Base-by-base conservation (phyloP, 2,888 invertebrate genomes). In the Heliconius charithonia region DNA sequence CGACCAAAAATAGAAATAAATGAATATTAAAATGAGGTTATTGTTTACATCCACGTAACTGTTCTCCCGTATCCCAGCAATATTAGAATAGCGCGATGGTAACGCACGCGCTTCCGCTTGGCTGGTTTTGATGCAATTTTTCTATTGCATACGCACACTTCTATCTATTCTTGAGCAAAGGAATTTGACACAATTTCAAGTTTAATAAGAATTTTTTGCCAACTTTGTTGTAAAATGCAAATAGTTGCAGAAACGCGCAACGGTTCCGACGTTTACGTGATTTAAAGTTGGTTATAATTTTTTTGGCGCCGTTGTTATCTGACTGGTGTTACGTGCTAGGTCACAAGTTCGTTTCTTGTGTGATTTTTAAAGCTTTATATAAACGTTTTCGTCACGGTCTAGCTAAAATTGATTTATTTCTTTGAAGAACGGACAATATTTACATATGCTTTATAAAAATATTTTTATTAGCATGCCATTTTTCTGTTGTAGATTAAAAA, bases 121-220 rank as follows among this genome's bases (percentile, higher is more conserved):
- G 78, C 75, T 74, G 82, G 37, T 80, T 80, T 81, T 81, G 80
- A 82, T 81, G 80, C 80, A 81, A 80, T 71, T 81, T 77, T 81
- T 79, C 74, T 77, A 79, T 81, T 81, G 78, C 79, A 79, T 80
- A 80, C 79, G 81, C 79, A 77, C 70, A 78, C 80, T 75, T 56
- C 76, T 76, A 74, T 78, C 76, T 59, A 59, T n/a, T 67, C 66
- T 65, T 75, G 63, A 75, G 78, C 79, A 22, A 77, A 66, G 76
- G 75, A 74, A 80, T 81, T 80, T 80, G 76, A 70, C 80, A 78
- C 45, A 63, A 75, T 79, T 73, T 70, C 65, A 45, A n/a, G 9
- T 56, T 59, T 59, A 59, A 59, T 59, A 59, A 59, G 25, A 37
- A 10, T 75, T 75, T 75, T 75, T 75, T 75, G n/a, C 62, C 66